Conservation (phyloP, 2,797 vertebrate species). For the Macropus fuliginosus region DNA sequence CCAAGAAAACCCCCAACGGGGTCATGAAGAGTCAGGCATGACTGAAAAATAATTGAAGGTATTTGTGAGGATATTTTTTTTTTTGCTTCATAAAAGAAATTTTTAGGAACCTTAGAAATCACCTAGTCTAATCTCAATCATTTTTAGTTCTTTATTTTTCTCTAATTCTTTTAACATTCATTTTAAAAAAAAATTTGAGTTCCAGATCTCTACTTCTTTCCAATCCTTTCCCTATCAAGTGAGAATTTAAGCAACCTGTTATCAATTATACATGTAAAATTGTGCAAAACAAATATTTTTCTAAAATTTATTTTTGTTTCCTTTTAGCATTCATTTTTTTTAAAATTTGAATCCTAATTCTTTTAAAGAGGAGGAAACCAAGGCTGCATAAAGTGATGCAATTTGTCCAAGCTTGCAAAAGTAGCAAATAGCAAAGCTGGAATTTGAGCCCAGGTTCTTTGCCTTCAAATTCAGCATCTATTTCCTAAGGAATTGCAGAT, state of each 20-base stretch:
- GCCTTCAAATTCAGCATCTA: neutral
- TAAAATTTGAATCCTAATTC: neutral
- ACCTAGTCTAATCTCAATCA: neutral
- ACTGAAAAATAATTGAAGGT: too few species aligned
- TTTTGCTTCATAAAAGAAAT: neutral
- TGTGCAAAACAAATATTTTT: neutral
- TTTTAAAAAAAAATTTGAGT: neutral
- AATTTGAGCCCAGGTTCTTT: neutral
- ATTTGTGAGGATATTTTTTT: neutral
- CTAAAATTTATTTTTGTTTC: neutral
- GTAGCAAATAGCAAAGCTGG: neutral
- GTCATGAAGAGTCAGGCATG: too few species aligned
- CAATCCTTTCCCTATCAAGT: neutral
- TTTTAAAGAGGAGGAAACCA: neutral
- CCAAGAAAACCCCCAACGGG: too few species aligned
- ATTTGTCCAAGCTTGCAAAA: neutral
- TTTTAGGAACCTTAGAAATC: neutral
- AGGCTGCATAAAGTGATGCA: neutral
- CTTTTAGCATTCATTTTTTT: neutral
- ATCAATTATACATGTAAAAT: neutral
- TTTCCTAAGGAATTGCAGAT: neutral
- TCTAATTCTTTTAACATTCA: neutral
- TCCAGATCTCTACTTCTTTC: neutral
- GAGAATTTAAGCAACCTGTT: neutral
- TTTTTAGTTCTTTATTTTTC: neutral